A percentile compares a stretch with the other conserved stretches of the same genome.
Conservation (phyloP, 2,888 invertebrate species). For the Oasisia sp. region DNA sequence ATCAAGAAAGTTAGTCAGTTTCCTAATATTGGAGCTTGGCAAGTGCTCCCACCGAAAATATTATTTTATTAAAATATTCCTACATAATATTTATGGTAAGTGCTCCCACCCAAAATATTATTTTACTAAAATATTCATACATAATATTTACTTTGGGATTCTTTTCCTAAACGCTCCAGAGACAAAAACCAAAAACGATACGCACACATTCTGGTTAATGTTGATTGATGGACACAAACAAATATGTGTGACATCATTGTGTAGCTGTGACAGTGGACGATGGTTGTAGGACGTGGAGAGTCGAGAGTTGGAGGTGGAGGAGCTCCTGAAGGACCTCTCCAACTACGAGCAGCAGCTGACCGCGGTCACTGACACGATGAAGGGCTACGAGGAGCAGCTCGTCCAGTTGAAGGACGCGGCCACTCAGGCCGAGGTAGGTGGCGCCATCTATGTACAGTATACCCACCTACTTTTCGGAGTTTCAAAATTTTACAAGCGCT, state of each 20-base stretch:
- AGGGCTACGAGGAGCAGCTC: slow-evolving; percentile 51
- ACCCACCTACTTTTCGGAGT: no score
- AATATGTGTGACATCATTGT: neutral
- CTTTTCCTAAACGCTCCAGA: neutral
- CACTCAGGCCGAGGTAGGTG: slow-evolving; percentile 50
- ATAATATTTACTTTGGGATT: neutral
- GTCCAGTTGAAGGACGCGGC: slow-evolving; percentile 50
- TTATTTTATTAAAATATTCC: no score
- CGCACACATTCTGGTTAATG: neutral
- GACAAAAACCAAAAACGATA: neutral
- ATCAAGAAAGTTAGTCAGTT: no score
- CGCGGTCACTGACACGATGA: slow-evolving; percentile 68
- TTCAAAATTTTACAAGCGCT: no score
- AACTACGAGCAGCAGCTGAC: slow-evolving; percentile 71
- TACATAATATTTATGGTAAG: no score
- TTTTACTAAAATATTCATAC: no score
- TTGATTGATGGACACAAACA: neutral
- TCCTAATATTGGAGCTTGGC: no score
- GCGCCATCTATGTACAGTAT: neutral
- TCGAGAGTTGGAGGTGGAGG: slow-evolving; percentile 81
- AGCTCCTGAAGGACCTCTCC: slow-evolving; percentile 76
- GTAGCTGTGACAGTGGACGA: neutral
- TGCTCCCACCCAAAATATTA: no score
- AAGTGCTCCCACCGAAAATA: no score
- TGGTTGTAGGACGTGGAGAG: slow-evolving; percentile 76